These are phyloP conservation scores for Phataginus tricuspis DNA, from an alignment of 2,797 vertebrate genomes.

Conservation along the genomic window DNA sequence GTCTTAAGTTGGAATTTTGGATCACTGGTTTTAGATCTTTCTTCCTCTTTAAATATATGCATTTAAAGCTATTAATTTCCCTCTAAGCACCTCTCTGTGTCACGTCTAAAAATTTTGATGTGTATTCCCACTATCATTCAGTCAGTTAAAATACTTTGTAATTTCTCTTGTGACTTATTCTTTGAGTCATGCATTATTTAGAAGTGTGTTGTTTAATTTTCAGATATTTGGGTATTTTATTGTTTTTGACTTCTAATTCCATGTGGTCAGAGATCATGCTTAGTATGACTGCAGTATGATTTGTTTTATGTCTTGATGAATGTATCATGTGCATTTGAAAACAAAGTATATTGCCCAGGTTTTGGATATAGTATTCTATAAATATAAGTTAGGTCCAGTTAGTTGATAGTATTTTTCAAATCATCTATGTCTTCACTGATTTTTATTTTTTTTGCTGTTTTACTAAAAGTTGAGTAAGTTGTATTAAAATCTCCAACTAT, in stretches of 20 bases:
- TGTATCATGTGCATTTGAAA: background rate
- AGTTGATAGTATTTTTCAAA: background rate
- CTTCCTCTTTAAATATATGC: background rate
- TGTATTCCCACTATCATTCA: background rate
- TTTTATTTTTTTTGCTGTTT: background rate
- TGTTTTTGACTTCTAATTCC: background rate
- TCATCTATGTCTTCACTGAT: background rate
- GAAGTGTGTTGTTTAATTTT: background rate
- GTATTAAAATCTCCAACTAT: background rate
- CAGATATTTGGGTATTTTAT: conserved; percentile 33
- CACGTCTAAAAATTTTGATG: background rate
- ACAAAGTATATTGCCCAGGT: background rate
- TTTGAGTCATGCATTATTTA: background rate
- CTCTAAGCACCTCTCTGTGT: background rate
- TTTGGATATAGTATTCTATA: background rate
- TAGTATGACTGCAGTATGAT: background rate
- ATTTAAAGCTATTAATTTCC: background rate
- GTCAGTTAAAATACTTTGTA: background rate
- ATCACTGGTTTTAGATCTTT: background rate
- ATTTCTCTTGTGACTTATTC: conserved; percentile 37
- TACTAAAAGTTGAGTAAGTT: background rate
- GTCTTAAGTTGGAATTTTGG: background rate
- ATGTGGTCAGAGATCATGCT: background rate
- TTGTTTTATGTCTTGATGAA: background rate
- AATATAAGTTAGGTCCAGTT: no score